Conservation (phyloP, 2,113 vertebrate species). For the Cebus imitator region DNA sequence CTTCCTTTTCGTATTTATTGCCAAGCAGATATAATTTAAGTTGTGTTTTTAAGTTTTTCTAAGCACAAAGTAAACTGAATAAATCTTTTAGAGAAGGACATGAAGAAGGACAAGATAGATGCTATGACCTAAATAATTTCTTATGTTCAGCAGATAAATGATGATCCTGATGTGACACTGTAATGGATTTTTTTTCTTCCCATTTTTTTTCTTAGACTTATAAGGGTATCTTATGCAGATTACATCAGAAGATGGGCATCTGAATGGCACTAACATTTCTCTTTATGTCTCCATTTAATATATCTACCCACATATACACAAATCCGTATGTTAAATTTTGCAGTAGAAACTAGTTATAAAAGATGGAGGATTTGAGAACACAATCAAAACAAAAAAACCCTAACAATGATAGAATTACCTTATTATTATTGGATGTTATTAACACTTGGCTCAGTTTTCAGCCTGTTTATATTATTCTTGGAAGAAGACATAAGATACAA, state of each 20-base stretch:
- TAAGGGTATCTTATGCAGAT: neutral
- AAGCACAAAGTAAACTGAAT: neutral
- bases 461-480: neutral
- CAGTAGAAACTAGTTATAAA: neutral
- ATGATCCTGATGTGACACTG: neutral
- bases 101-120: neutral
- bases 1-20: neutral
- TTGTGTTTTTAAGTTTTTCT: neutral
- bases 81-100: neutral
- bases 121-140: neutral
- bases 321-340: neutral
- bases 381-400: neutral
- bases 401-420: neutral
- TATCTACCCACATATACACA: neutral
- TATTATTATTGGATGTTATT: neutral
- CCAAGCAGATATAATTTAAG: neutral
- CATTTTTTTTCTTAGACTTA: neutral
- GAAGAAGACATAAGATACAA: neutral
- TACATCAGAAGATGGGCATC: neutral
- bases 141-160: constrained; percentile 42
- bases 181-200: neutral
- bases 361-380: neutral
- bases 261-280: neutral
- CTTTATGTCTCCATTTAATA: neutral
- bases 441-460: neutral